Base-by-base conservation (phyloP, 2,888 invertebrate genomes). In the Timema podura region DNA sequence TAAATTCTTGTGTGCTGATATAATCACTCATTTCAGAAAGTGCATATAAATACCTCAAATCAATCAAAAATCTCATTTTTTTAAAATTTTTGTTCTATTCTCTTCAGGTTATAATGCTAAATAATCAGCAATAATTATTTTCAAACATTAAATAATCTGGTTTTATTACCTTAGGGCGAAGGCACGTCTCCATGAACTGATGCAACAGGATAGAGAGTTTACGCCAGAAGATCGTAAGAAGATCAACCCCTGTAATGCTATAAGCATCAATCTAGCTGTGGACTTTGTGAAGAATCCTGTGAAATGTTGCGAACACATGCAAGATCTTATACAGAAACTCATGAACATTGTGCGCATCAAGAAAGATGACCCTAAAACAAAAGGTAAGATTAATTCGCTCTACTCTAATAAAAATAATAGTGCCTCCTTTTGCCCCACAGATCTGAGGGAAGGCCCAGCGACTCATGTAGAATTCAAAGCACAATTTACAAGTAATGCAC, bases 261-360 rank as follows among this genome's bases (percentile, higher is more conserved):
- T 91, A 68, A 96, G 98, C 76, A 94, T 99, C 75, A 86, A 89
- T 73, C 91, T 93, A 76, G 98, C 98, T 2, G 85, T 98, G 83
- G 92, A 95, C 78, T 96, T 95, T 81, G 96, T 99, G 0, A 94
- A 95, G 82, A 98, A 98, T 84, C 99, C 99, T 0, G 92, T 92
- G 59, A 89, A 89, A 76, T 96, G 96, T 82, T 99, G 98, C 80
- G 90, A 92, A 76, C 91, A 93, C 78, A 95, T 99, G 49, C 92
- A 96, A 78, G 85, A 86, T 69, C 87, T 97, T 71, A 95, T 98
- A 74, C 90, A 93, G 76, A 91, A 91, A 71, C 85, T 98, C 49
- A 89, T 96, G 82, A 89, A 90, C 75, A 90, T 96, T 71, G 95
- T 98, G 59, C 86, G 91, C 74, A 83, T 89, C 51, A 95, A 95